Base-by-base conservation (phyloP, 2,888 invertebrate genomes). In the Nesidiocoris tenuis region DNA sequence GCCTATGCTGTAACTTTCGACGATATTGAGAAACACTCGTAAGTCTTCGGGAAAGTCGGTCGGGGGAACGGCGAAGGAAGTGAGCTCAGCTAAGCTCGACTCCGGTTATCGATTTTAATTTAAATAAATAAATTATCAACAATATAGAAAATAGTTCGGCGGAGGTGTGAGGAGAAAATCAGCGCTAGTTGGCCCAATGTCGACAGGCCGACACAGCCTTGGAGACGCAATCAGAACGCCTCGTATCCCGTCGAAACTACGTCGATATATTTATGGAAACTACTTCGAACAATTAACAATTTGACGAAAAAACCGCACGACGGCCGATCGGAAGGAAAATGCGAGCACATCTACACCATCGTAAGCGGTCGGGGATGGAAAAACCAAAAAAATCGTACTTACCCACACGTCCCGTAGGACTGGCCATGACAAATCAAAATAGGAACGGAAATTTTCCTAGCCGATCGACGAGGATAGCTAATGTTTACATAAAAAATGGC, bases 391-490 rank as follows among this genome's bases (percentile, higher is more conserved):
- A 67, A 39, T 39, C 5, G 54, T 24, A 87, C 92, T 90, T 89
- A 92, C 93, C 93, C 88, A 93, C 93, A 91, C 92, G 92, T 91
- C 91, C 90, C 87, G 90, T 90, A 87, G 90, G 91, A 87, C 91
- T 91, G 91, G 93, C 93, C 93, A 93, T 93, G 87, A 89, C 88
- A 78, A 39, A 39, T 39, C 39, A 39, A 39, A 39, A 39, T 39
- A 39, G 39, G 39, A 12, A 12, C 39, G 39, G 39, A 39, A 39
- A 39, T 39, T 39, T 39, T 39, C 3, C 39, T 39, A 39, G 12
- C 3, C 39, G 3, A 3, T 39, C 3, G 5, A 39, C 39, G 12
- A 39, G 39, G 12, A 39, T 39, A 12, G 3, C 12, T 12, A 39
- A 39, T 12, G 39, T 39, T 39, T 12, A 39, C 39, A 39, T 39